Base-by-base conservation (phyloP, 2,888 invertebrate species). In the Nymphalis polychloros region DNA sequence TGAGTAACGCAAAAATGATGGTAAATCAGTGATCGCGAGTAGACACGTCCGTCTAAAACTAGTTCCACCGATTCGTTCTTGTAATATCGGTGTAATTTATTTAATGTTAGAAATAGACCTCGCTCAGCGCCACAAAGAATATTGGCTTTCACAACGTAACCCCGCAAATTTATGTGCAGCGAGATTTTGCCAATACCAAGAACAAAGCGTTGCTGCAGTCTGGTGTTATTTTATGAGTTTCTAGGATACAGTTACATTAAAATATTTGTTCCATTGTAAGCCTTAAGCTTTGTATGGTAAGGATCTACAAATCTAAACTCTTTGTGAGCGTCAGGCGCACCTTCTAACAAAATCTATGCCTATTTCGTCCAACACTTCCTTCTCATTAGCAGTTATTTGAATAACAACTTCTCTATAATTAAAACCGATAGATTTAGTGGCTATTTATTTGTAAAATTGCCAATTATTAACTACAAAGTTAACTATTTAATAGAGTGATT, bases 131-230 rank as follows among this genome's bases (percentile, higher is more conserved):
- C 81, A 87, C 91, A 91, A 92, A 91, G 91, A 92, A 92, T 92
- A 90, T 91, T 91, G 89, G 89, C 92, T 92, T 92, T 92, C 92
- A 91, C 90, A 91, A 92, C 89, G 88, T 89, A 88, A 88, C 89
- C 85, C 81, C 82, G 88, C 79, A 88, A 89, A 91, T 92, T 91
- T 92, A 91, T 91, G 89, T 89, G 81, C 86, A 71, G 80, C 83
- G 86, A 90, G 90, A 91, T 90, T 90, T 87, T 81, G 82, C 87
- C 80, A 83, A 83, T 84, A 81, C 80, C 81, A 87, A 81, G 84
- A 86, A 84, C 83, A 83, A 84, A 81, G 82, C 81, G 59, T 59
- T 46, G 46, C 67, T 67, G 78, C 79, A 59, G 70, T 71, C 71
- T 73, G 69, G 73, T 70, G 72, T 66, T 72, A 72, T 70, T 72